Base-by-base conservation (phyloP, 2,888 invertebrate species). In the Sceliomorpha sp. region DNA sequence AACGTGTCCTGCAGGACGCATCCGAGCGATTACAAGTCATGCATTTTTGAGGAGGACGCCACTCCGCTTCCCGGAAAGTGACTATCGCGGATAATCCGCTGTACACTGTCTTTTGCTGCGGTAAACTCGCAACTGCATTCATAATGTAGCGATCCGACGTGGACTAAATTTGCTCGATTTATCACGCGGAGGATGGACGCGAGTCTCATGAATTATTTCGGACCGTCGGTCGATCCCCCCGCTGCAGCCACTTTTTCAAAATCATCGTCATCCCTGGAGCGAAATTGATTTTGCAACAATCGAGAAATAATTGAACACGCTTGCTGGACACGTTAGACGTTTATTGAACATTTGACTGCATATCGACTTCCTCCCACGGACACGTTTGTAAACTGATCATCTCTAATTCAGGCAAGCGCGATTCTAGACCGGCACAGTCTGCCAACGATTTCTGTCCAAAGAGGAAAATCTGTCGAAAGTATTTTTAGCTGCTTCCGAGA, bases 1-100 rank as follows among this genome's bases (percentile, higher is more conserved):
- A 68, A 70, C 73, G 74, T 76, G 79, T 83, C 77, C 82, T 79
- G 75, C 75, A 77, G 79, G 78, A 83, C 78, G 78, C 84, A 84
- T 83, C 78, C 72, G 70, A 76, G 76, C 85, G 83, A 87, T 87
- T 85, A 83, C 83, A 71, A 75, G 75, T 69, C 75, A 79, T 83
- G 67, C 78, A 84, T 84, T 77, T 84, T 84, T 83, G 36, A 73
- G 4, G 32, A 44, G 60, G 1, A 45, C 48, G 62, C 62, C 58
- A 62, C 50, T 62, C 51, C 47, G 31, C 29, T 27, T 51, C 12
- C 32, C 56, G 29, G 42, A 53, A 60, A 64, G 29, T 47, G 51
- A 70, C 59, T 60, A 12, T 24, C 50, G 50, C 40, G 60, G 62
- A 58, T 70, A 51, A 70, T 62, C 56, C 17, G 66, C 6, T 44